phyloP scores from a whole-genome alignment of 1,140 invertebrate species.

The Polypedilum vanderplanki region DNA sequence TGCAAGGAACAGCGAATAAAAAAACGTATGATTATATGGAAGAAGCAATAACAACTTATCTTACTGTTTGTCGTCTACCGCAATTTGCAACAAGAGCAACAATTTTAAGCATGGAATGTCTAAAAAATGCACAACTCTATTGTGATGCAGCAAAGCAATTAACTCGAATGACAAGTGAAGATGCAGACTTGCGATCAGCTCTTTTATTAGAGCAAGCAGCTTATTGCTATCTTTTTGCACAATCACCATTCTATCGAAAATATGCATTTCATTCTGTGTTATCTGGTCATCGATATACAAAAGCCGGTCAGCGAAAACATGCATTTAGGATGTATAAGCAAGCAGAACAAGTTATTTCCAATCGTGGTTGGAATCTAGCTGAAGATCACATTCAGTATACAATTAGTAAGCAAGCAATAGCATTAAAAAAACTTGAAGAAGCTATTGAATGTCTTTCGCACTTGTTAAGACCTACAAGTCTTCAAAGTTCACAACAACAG shows the following conservation, averaged over 20 bases:
- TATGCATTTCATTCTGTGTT: slow-evolving; percentile 97
- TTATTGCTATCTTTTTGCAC: slow-evolving; percentile 76
- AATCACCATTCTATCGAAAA: slow-evolving; percentile 73
- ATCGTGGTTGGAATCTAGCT: slow-evolving; percentile 79
- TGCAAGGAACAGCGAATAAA: slow-evolving; percentile 67
- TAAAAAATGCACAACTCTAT: slow-evolving; percentile 67
- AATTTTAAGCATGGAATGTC: slow-evolving; percentile 76
- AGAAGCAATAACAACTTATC: slow-evolving; percentile 82
- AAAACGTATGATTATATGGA: slow-evolving; percentile 89
- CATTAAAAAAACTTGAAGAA: slow-evolving; percentile 65
- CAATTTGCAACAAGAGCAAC: slow-evolving; percentile 87
- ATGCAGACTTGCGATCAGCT: slow-evolving; percentile 83
- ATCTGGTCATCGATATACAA: slow-evolving; percentile 86
- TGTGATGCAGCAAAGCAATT: slow-evolving; percentile 88
- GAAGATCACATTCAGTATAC: slow-evolving; percentile 94
- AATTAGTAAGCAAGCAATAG: slow-evolving; percentile 78
- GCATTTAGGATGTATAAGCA: slow-evolving; percentile 86
- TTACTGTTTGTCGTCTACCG: slow-evolving; percentile 78
- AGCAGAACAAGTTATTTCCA: slow-evolving; percentile 73
- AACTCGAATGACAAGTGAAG: slow-evolving; percentile 92
- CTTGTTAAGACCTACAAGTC: slow-evolving; percentile 66
- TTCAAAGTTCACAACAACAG: slow-evolving; percentile 71
- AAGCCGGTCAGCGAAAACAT: slow-evolving; percentile 84
- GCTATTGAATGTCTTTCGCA: slow-evolving; percentile 72
- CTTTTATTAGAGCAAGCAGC: slow-evolving; percentile 91